Evolutionary conservation across 2,888 invertebrate genomes (phyloP).

Genomic region (Drosophila kuntzei): DNA sequence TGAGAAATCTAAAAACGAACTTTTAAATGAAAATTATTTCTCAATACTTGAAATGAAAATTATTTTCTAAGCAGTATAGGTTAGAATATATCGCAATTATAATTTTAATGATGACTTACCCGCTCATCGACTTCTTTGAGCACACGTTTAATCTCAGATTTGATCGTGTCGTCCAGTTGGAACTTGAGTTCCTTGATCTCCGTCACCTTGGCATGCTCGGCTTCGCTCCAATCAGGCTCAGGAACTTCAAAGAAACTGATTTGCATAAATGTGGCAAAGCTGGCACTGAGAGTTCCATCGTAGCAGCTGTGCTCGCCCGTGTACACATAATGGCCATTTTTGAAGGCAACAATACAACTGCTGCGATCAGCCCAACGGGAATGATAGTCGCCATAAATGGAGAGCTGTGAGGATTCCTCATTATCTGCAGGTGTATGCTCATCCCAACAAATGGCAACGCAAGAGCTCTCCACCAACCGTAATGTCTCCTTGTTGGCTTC

Average conservation of each 20-base stretch:
- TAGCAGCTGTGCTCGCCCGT: slow-evolving; percentile 86
- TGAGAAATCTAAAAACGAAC: too few species aligned
- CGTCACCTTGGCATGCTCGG: slow-evolving; percentile 48
- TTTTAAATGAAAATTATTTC: too few species aligned
- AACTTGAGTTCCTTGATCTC: slow-evolving; percentile 86
- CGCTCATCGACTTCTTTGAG: slow-evolving; percentile 81
- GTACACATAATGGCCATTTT: slow-evolving; percentile 86
- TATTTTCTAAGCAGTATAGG: too few species aligned
- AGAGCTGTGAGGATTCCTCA: slow-evolving; percentile 83
- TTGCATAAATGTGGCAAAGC: slow-evolving; percentile 82
- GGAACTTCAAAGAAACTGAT: slow-evolving; percentile 81
- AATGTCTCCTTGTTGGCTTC: slow-evolving; percentile 84
- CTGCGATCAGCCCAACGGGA: slow-evolving; percentile 88
- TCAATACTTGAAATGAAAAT: too few species aligned
- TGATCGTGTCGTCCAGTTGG: slow-evolving; percentile 85
- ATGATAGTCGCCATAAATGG: slow-evolving; percentile 86
- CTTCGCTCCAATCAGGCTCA: slow-evolving; percentile 83
- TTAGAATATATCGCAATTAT: too few species aligned
- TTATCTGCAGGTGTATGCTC: slow-evolving; percentile 83
- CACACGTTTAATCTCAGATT: slow-evolving; percentile 85
- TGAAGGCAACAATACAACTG: slow-evolving; percentile 85
- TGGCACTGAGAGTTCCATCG: slow-evolving; percentile 85
- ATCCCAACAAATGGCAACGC: slow-evolving; percentile 84
- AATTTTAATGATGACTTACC: slow-evolving; percentile 68
- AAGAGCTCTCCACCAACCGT: slow-evolving; percentile 84